Evolutionary conservation across 2,888 invertebrate genomes (phyloP).

Genomic region (Pardosa pseudoannulata): DNA sequence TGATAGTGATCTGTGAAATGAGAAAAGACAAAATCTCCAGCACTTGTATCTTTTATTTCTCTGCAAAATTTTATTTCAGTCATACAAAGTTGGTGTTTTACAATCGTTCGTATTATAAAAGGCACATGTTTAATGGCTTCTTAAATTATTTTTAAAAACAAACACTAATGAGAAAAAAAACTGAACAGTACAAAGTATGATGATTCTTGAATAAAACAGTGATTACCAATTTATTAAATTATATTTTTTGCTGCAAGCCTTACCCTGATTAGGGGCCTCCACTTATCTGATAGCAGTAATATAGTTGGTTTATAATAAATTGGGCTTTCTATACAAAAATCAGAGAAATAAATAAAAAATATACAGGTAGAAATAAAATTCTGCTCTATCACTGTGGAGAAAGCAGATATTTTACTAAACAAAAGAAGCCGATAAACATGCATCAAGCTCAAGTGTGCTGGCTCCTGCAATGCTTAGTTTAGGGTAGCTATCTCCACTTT

Average conservation of each 20-base stretch:
- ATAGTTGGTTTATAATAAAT: too few species aligned
- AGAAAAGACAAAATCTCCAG: too few species aligned
- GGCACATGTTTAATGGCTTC: constrained; percentile 71
- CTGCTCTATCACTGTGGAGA: not conserved
- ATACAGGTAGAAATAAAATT: too few species aligned
- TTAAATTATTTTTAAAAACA: constrained; percentile 55
- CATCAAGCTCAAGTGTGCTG: constrained; percentile 70
- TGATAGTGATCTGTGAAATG: too few species aligned
- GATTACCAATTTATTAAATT: constrained; percentile 14
- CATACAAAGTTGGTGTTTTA: constrained; percentile 57
- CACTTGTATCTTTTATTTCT: constrained; percentile 70
- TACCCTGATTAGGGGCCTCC: constrained; percentile 16
- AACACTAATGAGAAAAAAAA: constrained; percentile 18
- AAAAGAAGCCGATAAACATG: constrained; percentile 69
- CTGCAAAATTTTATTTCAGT: constrained; percentile 59
- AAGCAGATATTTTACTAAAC: not conserved
- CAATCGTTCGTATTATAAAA: constrained; percentile 59
- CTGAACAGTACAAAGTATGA: constrained; percentile 29
- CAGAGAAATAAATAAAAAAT: too few species aligned
- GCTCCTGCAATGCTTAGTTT: constrained; percentile 61
- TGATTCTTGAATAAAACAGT: constrained; percentile 54
- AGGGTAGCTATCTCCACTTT: constrained; percentile 51
- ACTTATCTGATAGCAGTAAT: not conserved
- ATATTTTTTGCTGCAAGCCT: not conserved
- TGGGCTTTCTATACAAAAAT: too few species aligned